Evolutionary conservation across 53 echinoderm and acorn worm species (phyloP).

Genomic region (Astropecten irregularis): DNA sequence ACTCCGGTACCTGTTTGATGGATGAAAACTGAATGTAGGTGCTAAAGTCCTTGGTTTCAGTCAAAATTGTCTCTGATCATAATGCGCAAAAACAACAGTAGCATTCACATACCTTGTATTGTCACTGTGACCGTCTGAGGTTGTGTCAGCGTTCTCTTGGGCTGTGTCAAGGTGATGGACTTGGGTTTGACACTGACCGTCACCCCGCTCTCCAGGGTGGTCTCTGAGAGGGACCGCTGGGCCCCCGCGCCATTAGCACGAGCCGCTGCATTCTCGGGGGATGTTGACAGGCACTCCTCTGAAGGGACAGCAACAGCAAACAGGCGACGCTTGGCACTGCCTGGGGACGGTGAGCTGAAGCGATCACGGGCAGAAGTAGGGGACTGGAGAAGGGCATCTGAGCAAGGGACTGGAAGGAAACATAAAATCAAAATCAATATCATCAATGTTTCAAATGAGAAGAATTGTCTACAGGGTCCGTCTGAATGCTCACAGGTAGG

Average conservation of each 20-base stretch:
- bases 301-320: constrained; percentile 43
- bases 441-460: too few species aligned
- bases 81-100: too few species aligned
- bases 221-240: constrained; percentile 1
- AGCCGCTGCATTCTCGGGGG: background rate
- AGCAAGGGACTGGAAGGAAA: background rate
- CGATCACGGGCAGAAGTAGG: constrained; percentile 90
- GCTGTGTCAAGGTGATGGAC: constrained; percentile 47
- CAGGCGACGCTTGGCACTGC: constrained; percentile 80
- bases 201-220: constrained; percentile 47
- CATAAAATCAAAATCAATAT: too few species aligned
- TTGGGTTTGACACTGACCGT: constrained; percentile 39
- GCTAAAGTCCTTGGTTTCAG: too few species aligned
- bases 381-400: constrained; percentile 69
- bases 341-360: constrained; percentile 92
- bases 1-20: too few species aligned
- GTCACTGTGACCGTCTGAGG: constrained; percentile 59
- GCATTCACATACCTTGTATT: constrained; percentile 42
- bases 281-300: background rate
- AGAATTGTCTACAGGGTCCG: too few species aligned
- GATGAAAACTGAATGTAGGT: too few species aligned
- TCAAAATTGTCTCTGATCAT: too few species aligned
- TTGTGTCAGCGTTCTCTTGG: constrained; percentile 25
- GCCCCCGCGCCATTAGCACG: background rate
- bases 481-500: too few species aligned